Base-by-base conservation (phyloP, 2,113 vertebrate genomes). In the Emydocephalus ijimae region DNA sequence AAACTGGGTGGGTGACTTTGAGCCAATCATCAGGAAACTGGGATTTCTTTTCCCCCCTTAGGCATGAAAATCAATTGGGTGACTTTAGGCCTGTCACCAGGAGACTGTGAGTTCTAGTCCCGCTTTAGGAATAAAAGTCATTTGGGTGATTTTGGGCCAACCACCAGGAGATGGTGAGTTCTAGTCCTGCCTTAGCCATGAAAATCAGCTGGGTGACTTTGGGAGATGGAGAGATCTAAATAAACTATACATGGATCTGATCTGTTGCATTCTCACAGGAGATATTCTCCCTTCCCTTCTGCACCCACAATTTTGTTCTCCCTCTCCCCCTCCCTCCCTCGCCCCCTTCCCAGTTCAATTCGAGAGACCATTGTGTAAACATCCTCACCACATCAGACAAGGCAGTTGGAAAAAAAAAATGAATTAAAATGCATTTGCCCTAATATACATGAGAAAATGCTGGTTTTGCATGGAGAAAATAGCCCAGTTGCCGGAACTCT, bases 121-220 rank as follows among this genome's bases (percentile, higher is more conserved):
- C 0, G 3, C 26, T 26, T n/a, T 64, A 64, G 61, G 3, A 1
- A n/a, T n/a, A 4, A 64, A n/a, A 64, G 26, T 0, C 1, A 0
- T 1, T 3, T 64, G 26, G 26, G 11, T 64, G 4, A 14, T 1
- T 14, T 64, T 12, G 1, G 26, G 59, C 59, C 59, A 61, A 61
- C 0, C 24, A 64, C 26, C 26, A 14, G 61, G 61, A 64, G 26
- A n/a, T 0, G 1, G 11, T 0, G 61, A 64, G 11, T 64, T 64
- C 61, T 14, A n/a, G 61, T n/a, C 11, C 59, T 0, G 0, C 3
- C 3, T 26, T 26, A 29, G 9, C 0, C 59, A 61, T 61, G 59
- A 11, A 61, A 29, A 50, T 50, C 48, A 50, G 3, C 9, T 61
- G 24, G 1, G 59, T 61, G 24, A 1, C 59, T 61, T 61, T 61